Conservation (phyloP, 1,140 invertebrate species). For the Chlorops oryzae region DNA sequence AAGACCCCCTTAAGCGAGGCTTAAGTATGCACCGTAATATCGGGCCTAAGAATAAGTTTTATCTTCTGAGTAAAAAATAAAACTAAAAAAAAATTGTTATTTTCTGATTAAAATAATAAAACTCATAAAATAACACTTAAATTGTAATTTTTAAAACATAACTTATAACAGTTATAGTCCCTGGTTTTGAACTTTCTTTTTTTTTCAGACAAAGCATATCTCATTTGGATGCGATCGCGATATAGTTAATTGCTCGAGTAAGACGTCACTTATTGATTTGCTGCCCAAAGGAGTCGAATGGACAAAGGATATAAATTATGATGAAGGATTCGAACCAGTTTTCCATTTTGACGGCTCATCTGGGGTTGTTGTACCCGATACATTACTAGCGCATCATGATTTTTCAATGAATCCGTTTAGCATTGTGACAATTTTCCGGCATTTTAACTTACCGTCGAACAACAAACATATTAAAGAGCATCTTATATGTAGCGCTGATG, state of each 20-base stretch:
- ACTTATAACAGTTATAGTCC: too few species aligned
- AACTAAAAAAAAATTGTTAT: too few species aligned
- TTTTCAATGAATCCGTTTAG: slow-evolving; percentile 63
- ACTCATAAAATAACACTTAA: too few species aligned
- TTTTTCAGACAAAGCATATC: slow-evolving; percentile 42
- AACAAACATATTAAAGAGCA: slow-evolving; percentile 92
- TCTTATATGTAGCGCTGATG: slow-evolving; percentile 91
- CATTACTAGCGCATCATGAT: slow-evolving; percentile 52
- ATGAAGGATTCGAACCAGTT: slow-evolving; percentile 88
- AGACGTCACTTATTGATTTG: slow-evolving; percentile 60
- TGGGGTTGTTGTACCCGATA: slow-evolving; percentile 75
- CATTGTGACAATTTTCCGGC: slow-evolving; percentile 79
- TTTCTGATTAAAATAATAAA: too few species aligned
- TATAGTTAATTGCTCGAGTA: slow-evolving; percentile 48
- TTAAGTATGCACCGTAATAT: too few species aligned
- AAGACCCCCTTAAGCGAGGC: too few species aligned
- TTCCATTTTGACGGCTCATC: slow-evolving; percentile 91
- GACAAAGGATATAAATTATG: slow-evolving; percentile 79
- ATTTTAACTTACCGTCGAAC: slow-evolving; percentile 45
- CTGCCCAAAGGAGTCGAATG: slow-evolving; percentile 79
- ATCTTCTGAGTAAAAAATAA: too few species aligned
- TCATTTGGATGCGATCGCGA: slow-evolving; percentile 47
- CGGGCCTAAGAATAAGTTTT: too few species aligned
- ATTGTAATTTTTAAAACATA: too few species aligned
- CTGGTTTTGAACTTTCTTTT: not conserved